These are phyloP conservation scores for Naja naja DNA, from an alignment of 2,113 vertebrate genomes.

Conservation along the genomic window DNA sequence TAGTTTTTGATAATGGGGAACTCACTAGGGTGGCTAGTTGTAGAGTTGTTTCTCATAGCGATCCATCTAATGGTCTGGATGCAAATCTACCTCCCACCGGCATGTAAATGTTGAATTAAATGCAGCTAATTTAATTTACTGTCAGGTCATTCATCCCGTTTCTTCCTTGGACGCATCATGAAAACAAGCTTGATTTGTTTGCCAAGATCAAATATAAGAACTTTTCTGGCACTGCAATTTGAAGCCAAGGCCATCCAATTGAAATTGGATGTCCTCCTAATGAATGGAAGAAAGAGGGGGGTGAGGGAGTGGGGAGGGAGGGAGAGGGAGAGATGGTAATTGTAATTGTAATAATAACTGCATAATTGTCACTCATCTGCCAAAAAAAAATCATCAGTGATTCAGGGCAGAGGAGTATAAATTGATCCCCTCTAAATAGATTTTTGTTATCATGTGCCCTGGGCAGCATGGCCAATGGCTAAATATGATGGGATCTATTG, in stretches of 20 bases:
- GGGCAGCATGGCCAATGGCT: neutral
- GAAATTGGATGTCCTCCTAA: neutral
- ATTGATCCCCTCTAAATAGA: neutral
- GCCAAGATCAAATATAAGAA: constrained; percentile 15
- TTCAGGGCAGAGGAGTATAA: neutral
- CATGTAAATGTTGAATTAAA: constrained; percentile 48
- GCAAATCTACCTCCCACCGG: constrained; percentile 45
- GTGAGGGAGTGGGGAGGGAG: too few species aligned
- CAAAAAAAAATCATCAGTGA: neutral
- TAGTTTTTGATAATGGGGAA: constrained; percentile 30
- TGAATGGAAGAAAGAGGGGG: neutral
- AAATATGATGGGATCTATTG: neutral
- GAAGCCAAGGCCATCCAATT: neutral
- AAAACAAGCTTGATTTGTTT: neutral
- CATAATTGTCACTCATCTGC: neutral
- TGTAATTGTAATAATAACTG: neutral
- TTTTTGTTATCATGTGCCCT: neutral
- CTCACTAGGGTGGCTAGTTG: constrained; percentile 8
- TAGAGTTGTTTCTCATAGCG: constrained; percentile 51
- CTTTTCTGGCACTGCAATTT: neutral
- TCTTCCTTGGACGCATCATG: constrained; percentile 27
- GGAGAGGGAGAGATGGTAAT: too few species aligned
- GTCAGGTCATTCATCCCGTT: constrained; percentile 14
- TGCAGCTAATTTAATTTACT: constrained; percentile 38
- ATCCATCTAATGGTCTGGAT: constrained; percentile 33